Conservation (phyloP, 2,888 invertebrate species). For the Sphaerophoria rueppellii region DNA sequence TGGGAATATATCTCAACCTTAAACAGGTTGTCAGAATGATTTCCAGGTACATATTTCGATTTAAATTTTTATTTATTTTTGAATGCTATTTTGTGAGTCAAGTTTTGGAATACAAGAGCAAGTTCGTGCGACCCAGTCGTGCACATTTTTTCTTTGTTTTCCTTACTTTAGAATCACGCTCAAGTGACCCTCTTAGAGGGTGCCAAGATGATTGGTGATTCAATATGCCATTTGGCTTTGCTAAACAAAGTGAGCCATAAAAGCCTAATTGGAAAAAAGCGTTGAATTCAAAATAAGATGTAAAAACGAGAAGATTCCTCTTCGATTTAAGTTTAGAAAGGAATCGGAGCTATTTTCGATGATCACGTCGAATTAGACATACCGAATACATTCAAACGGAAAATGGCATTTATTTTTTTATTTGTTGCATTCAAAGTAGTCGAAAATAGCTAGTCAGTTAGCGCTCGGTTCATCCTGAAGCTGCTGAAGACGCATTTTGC, state of each 20-base stretch:
- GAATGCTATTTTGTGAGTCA: too few relatives aligned
- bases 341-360: constrained; percentile 45
- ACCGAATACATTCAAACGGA: constrained; percentile 33
- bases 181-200: constrained; percentile 38
- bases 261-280: constrained; percentile 40
- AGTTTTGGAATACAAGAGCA: too few relatives aligned
- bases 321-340: constrained; percentile 12
- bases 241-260: constrained; percentile 25
- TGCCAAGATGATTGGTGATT: constrained; percentile 38
- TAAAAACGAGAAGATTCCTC: constrained; percentile 33
- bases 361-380: constrained; percentile 49
- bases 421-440: background rate
- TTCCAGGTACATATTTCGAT: too few relatives aligned
- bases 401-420: constrained; percentile 4
- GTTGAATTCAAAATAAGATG: constrained; percentile 9
- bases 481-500: background rate
- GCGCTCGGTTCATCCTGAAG: constrained; percentile 63
- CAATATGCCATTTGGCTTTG: constrained; percentile 34
- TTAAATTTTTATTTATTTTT: too few relatives aligned
- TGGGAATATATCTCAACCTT: too few relatives aligned
- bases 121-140: too few relatives aligned
- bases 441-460: constrained; percentile 65
- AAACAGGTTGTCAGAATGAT: too few relatives aligned
- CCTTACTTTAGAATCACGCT: too few relatives aligned
- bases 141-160: too few relatives aligned